Conservation (phyloP, 1,140 invertebrate species). For the Drosophila repleta region DNA sequence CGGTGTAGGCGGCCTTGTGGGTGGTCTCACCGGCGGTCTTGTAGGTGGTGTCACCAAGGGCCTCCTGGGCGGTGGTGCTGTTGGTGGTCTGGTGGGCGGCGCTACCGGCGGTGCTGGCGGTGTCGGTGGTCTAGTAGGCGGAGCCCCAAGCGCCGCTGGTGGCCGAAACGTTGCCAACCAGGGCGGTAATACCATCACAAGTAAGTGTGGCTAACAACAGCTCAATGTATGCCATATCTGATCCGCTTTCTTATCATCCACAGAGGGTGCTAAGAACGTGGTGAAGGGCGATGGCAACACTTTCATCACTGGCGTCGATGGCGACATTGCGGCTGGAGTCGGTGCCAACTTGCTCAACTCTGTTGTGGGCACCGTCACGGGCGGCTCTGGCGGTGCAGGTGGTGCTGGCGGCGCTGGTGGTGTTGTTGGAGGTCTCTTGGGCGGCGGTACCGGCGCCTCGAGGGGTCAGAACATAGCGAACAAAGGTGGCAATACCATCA, state of each 20-base stretch:
- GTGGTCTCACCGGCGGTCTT: neutral
- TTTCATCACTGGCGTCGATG: neutral
- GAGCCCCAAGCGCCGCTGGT: neutral
- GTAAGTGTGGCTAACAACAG: neutral
- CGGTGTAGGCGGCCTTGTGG: neutral
- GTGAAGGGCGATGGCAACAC: neutral
- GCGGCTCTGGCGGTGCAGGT: neutral
- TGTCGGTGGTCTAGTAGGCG: neutral
- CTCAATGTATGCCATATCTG: no score
- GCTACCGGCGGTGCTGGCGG: neutral
- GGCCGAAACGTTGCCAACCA: neutral
- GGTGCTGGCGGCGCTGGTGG: neutral
- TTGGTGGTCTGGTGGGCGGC: neutral
- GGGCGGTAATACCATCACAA: neutral
- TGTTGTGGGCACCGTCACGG: neutral
- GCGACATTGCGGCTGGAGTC: neutral
- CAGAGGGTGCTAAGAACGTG: constrained; percentile 3
- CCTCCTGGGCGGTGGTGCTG: neutral
- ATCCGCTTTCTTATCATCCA: neutral
- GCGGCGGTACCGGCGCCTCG: neutral
- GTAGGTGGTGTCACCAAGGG: neutral
- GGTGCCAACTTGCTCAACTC: neutral
- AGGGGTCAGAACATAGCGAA: neutral
- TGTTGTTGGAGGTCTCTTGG: neutral
- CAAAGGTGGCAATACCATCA: constrained; percentile 6